These are phyloP conservation scores for Thalassoma bifasciatum DNA, from an alignment of 2,113 vertebrate species.

Conservation along the genomic window DNA sequence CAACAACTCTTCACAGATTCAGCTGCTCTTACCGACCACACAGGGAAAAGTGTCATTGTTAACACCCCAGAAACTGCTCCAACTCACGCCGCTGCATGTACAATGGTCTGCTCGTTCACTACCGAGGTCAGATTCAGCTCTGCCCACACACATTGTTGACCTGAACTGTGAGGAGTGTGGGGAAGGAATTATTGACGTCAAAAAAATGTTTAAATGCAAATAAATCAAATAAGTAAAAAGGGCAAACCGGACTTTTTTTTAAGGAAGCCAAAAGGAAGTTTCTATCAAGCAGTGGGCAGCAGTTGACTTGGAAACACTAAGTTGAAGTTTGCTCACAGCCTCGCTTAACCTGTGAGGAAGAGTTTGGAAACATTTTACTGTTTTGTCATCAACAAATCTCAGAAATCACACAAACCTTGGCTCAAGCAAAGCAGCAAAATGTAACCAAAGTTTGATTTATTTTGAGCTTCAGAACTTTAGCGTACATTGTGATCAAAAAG, in stretches of 20 bases:
- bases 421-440: no score
- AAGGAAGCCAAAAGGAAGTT: neutral
- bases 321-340: constrained; percentile 7
- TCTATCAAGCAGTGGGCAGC: constrained; percentile 10
- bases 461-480: no score
- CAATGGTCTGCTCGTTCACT: neutral
- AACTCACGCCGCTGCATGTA: neutral
- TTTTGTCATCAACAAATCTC: neutral
- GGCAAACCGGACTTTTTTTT: constrained; percentile 26
- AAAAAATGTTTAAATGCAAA: constrained; percentile 42
- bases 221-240: constrained; percentile 26
- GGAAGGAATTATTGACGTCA: constrained; percentile 9
- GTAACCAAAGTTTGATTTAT: no score
- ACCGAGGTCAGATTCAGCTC: constrained; percentile 30
- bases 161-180: constrained; percentile 33
- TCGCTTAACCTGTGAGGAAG: constrained; percentile 8
- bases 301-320: neutral
- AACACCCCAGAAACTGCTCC: constrained; percentile 1
- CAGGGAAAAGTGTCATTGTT: constrained; percentile 1
- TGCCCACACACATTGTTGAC: constrained; percentile 58
- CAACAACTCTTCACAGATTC: constrained; percentile 20
- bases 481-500: no score
- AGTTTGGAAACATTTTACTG: neutral
- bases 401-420: no score
- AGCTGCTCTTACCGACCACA: neutral